These are phyloP conservation scores for Leptopilina syphax DNA, from an alignment of 2,888 invertebrate species.

Conservation along the genomic window DNA sequence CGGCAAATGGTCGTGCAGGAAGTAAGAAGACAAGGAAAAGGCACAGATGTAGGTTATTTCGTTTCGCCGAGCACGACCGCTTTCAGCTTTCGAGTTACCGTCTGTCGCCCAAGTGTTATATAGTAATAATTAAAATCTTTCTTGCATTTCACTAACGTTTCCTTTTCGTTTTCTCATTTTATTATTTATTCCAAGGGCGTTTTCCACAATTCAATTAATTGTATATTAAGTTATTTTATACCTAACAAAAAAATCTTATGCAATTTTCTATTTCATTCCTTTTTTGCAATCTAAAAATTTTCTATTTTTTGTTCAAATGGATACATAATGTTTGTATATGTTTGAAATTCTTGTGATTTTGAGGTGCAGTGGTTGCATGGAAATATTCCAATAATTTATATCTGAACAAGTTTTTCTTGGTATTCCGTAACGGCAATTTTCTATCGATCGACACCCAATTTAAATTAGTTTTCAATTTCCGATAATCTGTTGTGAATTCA, in stretches of 20 bases:
- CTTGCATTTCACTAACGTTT: conserved; percentile 10
- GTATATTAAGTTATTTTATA: too few relatives aligned
- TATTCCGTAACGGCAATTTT: conserved; percentile 26
- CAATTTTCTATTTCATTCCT: too few relatives aligned
- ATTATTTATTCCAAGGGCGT: not conserved
- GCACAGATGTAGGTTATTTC: conserved; percentile 39
- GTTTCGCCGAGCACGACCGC: conserved; percentile 38
- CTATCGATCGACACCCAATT: conserved; percentile 37
- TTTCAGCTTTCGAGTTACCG: conserved; percentile 28
- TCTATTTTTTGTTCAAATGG: too few relatives aligned
- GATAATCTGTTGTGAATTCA: conserved; percentile 41
- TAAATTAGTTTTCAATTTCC: conserved; percentile 42
- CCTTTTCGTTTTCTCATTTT: not conserved
- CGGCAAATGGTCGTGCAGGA: conserved; percentile 23
- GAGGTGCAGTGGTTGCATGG: not conserved
- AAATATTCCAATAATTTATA: not conserved
- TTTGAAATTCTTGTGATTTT: conserved; percentile 1
- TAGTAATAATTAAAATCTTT: conserved; percentile 29
- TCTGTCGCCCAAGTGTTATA: conserved; percentile 34
- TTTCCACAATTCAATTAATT: not conserved
- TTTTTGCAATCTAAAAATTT: not conserved
- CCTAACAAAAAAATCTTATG: too few relatives aligned
- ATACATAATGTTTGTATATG: not conserved
- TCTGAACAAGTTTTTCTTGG: conserved; percentile 20
- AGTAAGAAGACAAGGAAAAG: conserved; percentile 24